A percentile compares a stretch with the other conserved stretches of the same genome.
Evolutionary conservation across 2,113 vertebrate genomes (phyloP).

Genomic region (Hemiscyllium ocellatum): DNA sequence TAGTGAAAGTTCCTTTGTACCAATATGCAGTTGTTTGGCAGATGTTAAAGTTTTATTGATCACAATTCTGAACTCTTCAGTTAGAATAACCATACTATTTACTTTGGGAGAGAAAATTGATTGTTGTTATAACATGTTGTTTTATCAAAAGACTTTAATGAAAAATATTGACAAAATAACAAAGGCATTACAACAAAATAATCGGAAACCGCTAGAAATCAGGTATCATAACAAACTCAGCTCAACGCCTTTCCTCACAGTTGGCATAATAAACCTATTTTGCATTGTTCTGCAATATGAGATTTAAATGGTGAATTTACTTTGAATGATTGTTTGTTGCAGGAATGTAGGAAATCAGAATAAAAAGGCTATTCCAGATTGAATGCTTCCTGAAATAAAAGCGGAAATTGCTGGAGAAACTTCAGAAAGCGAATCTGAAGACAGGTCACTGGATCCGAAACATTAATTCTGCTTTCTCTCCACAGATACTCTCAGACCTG

Average conservation of each 20-base stretch:
- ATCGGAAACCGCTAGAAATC: not conserved
- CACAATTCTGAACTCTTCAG: not conserved
- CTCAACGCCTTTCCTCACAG: too few relatives aligned
- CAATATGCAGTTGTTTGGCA: not conserved
- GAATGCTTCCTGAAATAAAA: not conserved
- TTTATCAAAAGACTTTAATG: constrained; percentile 23
- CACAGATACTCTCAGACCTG: too few relatives aligned
- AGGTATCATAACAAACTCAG: not conserved
- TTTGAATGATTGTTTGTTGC: not conserved
- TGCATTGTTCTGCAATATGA: not conserved
- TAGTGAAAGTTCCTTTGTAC: not conserved
- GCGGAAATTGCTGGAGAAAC: too few relatives aligned
- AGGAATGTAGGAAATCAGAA: not conserved
- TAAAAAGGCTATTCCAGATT: not conserved
- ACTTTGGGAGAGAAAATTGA: constrained; percentile 8
- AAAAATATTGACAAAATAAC: constrained; percentile 34
- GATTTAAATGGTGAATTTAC: not conserved
- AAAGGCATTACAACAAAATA: not conserved
- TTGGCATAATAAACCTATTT: too few relatives aligned
- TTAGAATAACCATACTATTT: not conserved
- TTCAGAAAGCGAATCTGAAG: too few relatives aligned
- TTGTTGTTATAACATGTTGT: not conserved
- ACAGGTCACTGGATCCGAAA: too few relatives aligned
- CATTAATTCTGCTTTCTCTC: too few relatives aligned
- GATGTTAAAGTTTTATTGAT: not conserved